Evolutionary conservation across 2,113 vertebrate genomes (phyloP).

Genomic region (Xenopus laevis): DNA sequence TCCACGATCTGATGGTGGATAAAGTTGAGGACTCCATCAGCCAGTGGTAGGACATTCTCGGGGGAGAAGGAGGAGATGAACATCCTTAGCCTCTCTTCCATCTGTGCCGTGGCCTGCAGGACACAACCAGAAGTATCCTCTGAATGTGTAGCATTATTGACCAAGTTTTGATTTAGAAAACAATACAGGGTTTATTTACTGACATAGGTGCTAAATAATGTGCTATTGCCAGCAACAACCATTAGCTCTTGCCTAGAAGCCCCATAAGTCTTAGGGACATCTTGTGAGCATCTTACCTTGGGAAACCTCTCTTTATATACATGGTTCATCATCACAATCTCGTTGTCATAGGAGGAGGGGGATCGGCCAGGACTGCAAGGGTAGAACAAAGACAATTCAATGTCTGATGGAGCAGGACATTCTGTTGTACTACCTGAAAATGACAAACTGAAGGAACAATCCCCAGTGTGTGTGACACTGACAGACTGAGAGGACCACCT

Average conservation of each 20-base stretch:
- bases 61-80: slow-evolving; percentile 75
- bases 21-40: slow-evolving; percentile 89
- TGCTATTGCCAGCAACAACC: too few relatives aligned
- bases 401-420: too few relatives aligned
- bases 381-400: background rate
- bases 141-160: too few relatives aligned
- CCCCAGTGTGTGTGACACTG: too few relatives aligned
- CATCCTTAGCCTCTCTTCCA: slow-evolving; percentile 81
- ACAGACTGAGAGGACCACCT: too few relatives aligned
- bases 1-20: slow-evolving; percentile 92
- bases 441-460: too few relatives aligned
- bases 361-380: slow-evolving; percentile 79
- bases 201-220: too few relatives aligned
- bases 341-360: slow-evolving; percentile 86
- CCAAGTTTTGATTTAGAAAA: too few relatives aligned
- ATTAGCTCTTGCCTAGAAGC: too few relatives aligned
- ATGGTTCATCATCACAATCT: slow-evolving; percentile 93
- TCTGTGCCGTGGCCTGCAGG: slow-evolving; percentile 82
- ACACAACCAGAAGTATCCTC: background rate
- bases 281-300: slow-evolving; percentile 76
- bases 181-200: too few relatives aligned
- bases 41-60: slow-evolving; percentile 78
- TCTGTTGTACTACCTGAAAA: too few relatives aligned
- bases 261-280: too few relatives aligned
- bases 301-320: slow-evolving; percentile 91